Conservation (phyloP, 2,797 vertebrate genomes). For the Schizothorax lantsangensis region DNA sequence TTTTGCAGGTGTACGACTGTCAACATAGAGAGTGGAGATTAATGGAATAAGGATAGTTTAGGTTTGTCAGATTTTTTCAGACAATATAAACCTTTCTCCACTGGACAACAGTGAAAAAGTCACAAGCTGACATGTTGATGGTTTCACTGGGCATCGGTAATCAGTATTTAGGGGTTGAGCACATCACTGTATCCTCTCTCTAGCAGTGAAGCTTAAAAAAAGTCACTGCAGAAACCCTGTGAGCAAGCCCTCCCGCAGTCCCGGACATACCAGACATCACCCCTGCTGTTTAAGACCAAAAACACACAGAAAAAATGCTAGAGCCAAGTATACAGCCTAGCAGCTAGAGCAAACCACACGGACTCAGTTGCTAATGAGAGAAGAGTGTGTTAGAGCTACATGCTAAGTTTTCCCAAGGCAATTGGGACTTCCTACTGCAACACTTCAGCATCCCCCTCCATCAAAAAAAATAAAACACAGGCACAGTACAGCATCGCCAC, state of each 20-base stretch:
- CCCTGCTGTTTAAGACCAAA: constrained; percentile 42
- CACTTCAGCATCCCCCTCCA: constrained; percentile 54
- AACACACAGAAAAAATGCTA: constrained; percentile 23
- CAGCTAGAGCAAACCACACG: constrained; percentile 64
- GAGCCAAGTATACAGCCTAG: constrained; percentile 32
- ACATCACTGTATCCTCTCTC: constrained; percentile 21
- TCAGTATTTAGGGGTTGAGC: constrained; percentile 32
- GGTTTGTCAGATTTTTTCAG: constrained; percentile 9
- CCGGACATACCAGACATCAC: constrained; percentile 48
- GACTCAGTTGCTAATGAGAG: constrained; percentile 73
- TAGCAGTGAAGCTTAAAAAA: constrained; percentile 50
- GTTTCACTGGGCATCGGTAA: constrained; percentile 2
- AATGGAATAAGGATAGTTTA: neutral
- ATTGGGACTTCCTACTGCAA: constrained; percentile 60
- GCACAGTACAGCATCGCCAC: constrained; percentile 50
- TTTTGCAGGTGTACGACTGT: neutral
- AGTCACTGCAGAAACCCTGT: constrained; percentile 41
- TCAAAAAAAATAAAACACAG: constrained; percentile 59
- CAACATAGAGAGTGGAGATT: neutral
- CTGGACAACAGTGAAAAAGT: neutral
- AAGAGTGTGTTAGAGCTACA: constrained; percentile 76
- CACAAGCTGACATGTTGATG: constrained; percentile 2
- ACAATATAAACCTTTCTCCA: neutral
- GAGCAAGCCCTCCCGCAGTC: constrained; percentile 45
- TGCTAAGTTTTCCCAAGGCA: constrained; percentile 67